A percentile compares a stretch with the other conserved stretches of the same genome.
phyloP scores from a whole-genome alignment of 2,797 vertebrate genomes.

The Margarornis squamiger region DNA sequence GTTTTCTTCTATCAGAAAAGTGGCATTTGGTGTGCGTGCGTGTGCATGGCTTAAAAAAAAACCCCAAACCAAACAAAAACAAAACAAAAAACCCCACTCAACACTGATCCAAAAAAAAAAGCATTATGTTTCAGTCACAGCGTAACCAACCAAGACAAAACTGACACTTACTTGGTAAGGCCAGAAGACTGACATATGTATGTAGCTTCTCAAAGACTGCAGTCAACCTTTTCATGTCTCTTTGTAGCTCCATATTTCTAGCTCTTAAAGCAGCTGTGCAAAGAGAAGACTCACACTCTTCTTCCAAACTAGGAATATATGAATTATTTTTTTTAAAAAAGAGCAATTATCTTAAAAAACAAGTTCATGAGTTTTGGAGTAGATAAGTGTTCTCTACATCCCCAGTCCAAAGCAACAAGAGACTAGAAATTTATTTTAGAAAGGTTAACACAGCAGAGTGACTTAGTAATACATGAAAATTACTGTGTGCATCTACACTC shows the following conservation, averaged over 20 bases:
- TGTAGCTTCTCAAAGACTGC: constrained; percentile 91
- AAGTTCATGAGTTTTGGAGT: not conserved
- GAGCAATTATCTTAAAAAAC: constrained; percentile 23
- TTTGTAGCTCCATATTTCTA: constrained; percentile 89
- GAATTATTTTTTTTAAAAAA: constrained; percentile 40
- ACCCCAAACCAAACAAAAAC: too few relatives aligned
- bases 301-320: constrained; percentile 86
- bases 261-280: constrained; percentile 85
- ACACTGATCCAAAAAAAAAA: not conserved
- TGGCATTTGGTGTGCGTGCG: not conserved
- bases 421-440: not conserved
- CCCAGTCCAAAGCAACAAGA: not conserved
- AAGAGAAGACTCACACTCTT: constrained; percentile 90
- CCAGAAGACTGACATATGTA: constrained; percentile 87
- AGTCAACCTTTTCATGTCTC: constrained; percentile 87
- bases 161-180: constrained; percentile 88
- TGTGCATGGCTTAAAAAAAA: not conserved
- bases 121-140: not conserved
- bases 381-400: not conserved
- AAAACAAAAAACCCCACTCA: not conserved
- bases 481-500: not conserved
- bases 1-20: not conserved
- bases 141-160: not conserved
- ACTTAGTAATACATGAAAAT: not conserved
- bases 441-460: not conserved